Base-by-base conservation (phyloP, 2,113 vertebrate species). In the Helogale parvula region DNA sequence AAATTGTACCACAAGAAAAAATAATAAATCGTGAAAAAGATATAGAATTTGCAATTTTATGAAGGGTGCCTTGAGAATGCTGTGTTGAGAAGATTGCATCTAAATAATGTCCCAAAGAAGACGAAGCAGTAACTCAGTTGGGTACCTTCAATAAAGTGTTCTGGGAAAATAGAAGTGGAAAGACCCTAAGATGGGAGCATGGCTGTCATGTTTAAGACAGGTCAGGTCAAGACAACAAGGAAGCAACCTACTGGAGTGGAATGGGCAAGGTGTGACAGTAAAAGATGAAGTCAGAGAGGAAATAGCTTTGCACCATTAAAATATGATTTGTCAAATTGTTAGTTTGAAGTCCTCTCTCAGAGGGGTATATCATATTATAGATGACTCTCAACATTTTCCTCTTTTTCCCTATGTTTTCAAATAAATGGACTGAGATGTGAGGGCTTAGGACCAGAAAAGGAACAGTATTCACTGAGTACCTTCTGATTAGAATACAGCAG, bases 261-360 rank as follows among this genome's bases (percentile, higher is more conserved):
- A 27, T 14, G 1, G n/a, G 4, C 11, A 72, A 77, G 54, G 19
- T 1, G 21, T 7, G 35, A 19, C 0, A 45, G 31, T 1, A 60
- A 71, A 47, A 94, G n/a, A 16, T 38, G 52, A 63, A 63, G n/a
- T 95, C 71, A 69, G 41, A 83, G 33, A 38, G 35, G 41, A 66
- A 57, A 25, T 1, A n/a, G n/a, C 21, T 47, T 38, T 14, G 14
- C 33, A 45, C 12, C 38, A 38, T 68, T 21, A 54, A 57, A 72
- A 41, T 9, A 21, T n/a, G 23, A 87, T 54, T 50, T 76, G 41
- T 15, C 77, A 74, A 65, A 74, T 11, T 35, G n/a, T 31, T 57
- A 38, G 31, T 71, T 27, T 68, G 54, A 89, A 52, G 23, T 54
- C 14, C 7, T 66, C 21, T 45, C 31, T 60, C 63, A 63, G 41